A percentile compares a stretch with the other conserved stretches of the same genome.
Evolutionary conservation across 2,888 invertebrate species (phyloP).

Genomic region (Gymnocheta viridis): DNA sequence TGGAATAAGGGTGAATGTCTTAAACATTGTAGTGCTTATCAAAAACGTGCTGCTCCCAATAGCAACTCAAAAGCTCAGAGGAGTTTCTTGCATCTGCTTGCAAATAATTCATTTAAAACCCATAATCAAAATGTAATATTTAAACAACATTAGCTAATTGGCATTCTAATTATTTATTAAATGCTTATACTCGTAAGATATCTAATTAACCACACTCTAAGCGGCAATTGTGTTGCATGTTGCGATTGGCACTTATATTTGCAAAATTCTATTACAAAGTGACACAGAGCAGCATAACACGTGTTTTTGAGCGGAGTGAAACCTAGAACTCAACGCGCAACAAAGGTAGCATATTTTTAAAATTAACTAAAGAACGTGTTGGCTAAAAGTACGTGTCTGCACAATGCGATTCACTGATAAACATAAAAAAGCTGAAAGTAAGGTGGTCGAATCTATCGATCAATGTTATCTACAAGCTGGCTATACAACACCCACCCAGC

Average conservation of each 20-base stretch:
- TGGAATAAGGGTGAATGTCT: too few relatives aligned
- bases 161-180: not conserved
- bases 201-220: not conserved
- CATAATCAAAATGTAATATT: not conserved
- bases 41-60: too few relatives aligned
- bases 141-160: not conserved
- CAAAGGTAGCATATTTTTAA: not conserved
- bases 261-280: not conserved
- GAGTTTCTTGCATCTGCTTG: not conserved
- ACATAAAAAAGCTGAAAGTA: too few relatives aligned
- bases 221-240: not conserved
- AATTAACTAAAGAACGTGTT: slow-evolving; percentile 28
- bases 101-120: not conserved
- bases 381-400: slow-evolving; percentile 19
- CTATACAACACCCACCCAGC: not conserved
- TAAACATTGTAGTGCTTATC: too few relatives aligned
- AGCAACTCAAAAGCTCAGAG: not conserved
- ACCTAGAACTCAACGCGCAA: not conserved
- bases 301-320: not conserved
- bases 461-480: not conserved
- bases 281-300: not conserved
- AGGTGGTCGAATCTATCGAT: slow-evolving; percentile 3
- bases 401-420: not conserved
- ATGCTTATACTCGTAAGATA: not conserved
- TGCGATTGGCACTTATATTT: not conserved